Evolutionary conservation across 2,113 vertebrate genomes (phyloP).

Genomic region (Chloebia gouldiae): DNA sequence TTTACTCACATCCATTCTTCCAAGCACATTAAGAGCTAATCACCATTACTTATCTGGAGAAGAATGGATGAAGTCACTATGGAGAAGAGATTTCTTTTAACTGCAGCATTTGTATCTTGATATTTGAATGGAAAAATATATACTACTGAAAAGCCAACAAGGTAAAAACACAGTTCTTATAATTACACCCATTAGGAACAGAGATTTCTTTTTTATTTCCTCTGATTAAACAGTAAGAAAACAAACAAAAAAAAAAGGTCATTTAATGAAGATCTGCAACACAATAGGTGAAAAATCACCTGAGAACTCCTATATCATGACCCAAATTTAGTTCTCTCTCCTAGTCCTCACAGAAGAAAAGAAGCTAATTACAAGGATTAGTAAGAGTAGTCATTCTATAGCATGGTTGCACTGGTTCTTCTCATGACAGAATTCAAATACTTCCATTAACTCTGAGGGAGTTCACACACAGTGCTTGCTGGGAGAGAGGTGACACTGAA

Average conservation of each 20-base stretch:
- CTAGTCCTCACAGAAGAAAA: not conserved
- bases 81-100: not conserved
- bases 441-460: not conserved
- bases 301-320: not conserved
- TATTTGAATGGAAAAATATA: not conserved
- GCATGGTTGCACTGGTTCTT: not conserved
- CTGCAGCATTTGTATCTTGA: not conserved
- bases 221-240: not conserved
- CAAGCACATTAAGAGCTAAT: not conserved
- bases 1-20: not conserved
- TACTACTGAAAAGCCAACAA: not conserved
- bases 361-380: not conserved
- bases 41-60: not conserved
- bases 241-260: not conserved
- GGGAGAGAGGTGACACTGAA: not conserved
- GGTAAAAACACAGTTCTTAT: not conserved
- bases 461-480: accelerated
- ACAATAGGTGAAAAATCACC: not conserved
- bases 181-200: not conserved
- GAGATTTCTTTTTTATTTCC: not conserved
- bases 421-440: not conserved
- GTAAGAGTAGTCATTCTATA: not conserved
- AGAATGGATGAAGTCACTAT: not conserved
- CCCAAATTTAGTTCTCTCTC: not conserved
- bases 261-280: not conserved